These are phyloP conservation scores for Pygocentrus nattereri DNA, from an alignment of 2,797 vertebrate species.

Conservation along the genomic window DNA sequence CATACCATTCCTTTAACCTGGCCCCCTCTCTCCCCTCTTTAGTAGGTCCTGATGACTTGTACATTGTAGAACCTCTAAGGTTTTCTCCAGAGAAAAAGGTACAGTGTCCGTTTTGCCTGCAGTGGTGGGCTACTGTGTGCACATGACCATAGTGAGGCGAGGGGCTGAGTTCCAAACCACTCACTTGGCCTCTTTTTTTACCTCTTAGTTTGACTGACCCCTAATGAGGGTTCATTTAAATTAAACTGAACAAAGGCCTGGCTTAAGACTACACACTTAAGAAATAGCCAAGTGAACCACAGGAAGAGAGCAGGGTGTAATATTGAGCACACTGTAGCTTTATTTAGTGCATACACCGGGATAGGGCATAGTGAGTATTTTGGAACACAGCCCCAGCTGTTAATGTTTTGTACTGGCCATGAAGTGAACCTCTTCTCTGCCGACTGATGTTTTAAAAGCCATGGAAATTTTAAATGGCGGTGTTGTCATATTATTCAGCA, in stretches of 20 bases:
- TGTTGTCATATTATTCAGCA: not conserved
- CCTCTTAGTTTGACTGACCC: not conserved
- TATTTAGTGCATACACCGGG: not conserved
- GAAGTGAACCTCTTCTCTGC: constrained; percentile 61
- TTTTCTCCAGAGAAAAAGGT: constrained; percentile 99
- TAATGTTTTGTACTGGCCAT: constrained; percentile 22
- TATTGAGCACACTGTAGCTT: not conserved
- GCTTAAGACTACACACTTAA: not conserved
- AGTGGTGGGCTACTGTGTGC: constrained; percentile 61
- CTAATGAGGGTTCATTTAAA: not conserved
- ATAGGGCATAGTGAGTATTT: constrained; percentile 35
- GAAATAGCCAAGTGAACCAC: not conserved
- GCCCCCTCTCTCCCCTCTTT: constrained; percentile 79
- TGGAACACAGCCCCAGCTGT: constrained; percentile 49
- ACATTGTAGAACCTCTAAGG: constrained; percentile 98
- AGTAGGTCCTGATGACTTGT: constrained; percentile 97
- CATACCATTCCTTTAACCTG: constrained; percentile 79
- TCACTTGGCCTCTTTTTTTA: constrained; percentile 32
- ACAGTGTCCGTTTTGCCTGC: constrained; percentile 70
- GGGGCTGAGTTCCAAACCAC: constrained; percentile 49
- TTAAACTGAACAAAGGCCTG: not conserved
- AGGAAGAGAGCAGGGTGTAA: not conserved
- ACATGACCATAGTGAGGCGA: constrained; percentile 48
- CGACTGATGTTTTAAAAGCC: not conserved
- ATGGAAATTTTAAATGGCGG: not conserved